Base-by-base conservation (phyloP, 2,888 invertebrate species). In the Andrena fulva region DNA sequence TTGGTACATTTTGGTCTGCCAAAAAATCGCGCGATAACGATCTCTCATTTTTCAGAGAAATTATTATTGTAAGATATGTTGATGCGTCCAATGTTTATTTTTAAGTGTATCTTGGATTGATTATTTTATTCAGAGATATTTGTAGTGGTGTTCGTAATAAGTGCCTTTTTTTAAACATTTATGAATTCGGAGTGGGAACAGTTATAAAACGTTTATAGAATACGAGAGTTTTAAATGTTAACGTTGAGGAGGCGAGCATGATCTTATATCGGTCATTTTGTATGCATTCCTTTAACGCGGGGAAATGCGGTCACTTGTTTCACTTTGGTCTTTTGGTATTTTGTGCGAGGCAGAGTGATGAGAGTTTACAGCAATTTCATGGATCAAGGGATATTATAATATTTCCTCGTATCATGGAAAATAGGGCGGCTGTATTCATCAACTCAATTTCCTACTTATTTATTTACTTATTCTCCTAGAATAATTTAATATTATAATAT, bases 231-330 rank as follows among this genome's bases (percentile, higher is more conserved):
- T 31, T 8, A 5, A 35, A 24, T 56, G 35, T 66, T 29, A 29
- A 20, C 67, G 60, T 33, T 50, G 33, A 66, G 24, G 52, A 42
- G 33, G 56, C 52, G 48, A 77, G 31, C 64, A 3, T 12, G 16
- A 29, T 80, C 70, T 86, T 80, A 71, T 84, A 81, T 82, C 77
- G 84, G 85, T 83, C 81, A 77, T 64, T 83, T 83, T 81, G 82
- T 75, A 81, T 84, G 87, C 85, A 86, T 88, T 89, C 87, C 81
- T 82, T 79, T 80, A 71, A 80, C 64, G 68, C 80, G 66, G 84
- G 81, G 83, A 90, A 90, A 90, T 73, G 87, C 87, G 89, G 82
- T 83, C 87, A 83, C 85, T 87, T 86, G 87, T 87, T 86, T 72
- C 80, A 64, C 70, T 84, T 54, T 50, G 56, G 78, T 35, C 33